Evolutionary conservation across 2,797 vertebrate genomes (phyloP), one percentile per base, ranked within the genome.

Genomic region (Eulemur coronatus): DNA sequence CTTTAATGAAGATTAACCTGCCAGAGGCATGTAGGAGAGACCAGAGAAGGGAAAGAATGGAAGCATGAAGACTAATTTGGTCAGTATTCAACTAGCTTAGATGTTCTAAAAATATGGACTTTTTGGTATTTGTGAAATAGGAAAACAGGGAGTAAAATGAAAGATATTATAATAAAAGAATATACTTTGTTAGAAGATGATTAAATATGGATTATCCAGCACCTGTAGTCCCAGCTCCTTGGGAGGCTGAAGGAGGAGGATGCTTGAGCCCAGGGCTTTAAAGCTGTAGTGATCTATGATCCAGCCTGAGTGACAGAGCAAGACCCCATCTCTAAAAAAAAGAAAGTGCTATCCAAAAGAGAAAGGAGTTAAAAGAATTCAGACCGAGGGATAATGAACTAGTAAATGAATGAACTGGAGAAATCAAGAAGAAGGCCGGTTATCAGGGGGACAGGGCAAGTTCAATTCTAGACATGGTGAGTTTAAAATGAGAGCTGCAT

Each of bases 91-190:
- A n/a, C 28, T 73, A 33, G 26, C 18, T 65, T 15, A 61, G 48
- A 33, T 9, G 0, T 20, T 52, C 10, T 78, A 33, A 38, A 92
- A 63, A 70, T 69, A 12, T 67, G 65, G 50, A n/a, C 43, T n/a
- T 65, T 59, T 24, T 35, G 11, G 73, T 91, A 35, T 93, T 95
- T 93, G 22, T 89, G 73, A 96, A 95, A 50, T 43, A 5, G 33
- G 43, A 33, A 38, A 65, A 89, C 46, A 35, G 7, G 46, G 38
- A 86, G 63, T 48, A 80, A 14, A 73, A 69, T 46, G 12, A 48
- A 75, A 59, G 41, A 24, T 41, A 20, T 81, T 41, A 28, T 28
- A 50, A 65, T 20, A 28, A 69, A 92, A 69, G 30, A 76, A 75
- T 55, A 33, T 35, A 28, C 13, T 38, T 43, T 50, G 30, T 12